Percentiles rank a stretch among this genome's conserved stretches.
These are phyloP conservation scores for Heterodera filipjevi DNA, from an alignment of 2,888 invertebrate species.

Conservation along the genomic window DNA sequence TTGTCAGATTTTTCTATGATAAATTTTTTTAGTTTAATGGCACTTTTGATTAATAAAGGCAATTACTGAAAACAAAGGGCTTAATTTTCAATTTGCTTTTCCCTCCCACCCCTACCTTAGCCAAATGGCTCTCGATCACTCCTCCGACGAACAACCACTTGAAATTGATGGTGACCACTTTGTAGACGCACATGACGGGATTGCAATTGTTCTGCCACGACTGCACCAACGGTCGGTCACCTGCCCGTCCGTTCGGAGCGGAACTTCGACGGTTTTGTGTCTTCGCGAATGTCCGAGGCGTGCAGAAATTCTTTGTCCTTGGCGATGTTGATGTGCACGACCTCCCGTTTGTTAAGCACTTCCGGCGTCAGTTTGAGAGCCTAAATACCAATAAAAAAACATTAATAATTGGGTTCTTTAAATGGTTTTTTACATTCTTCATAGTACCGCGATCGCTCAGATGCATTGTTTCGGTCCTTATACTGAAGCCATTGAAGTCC, in stretches of 20 bases:
- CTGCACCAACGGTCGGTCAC: conserved; percentile 81
- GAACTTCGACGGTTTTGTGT: conserved; percentile 84
- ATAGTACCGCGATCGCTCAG: conserved; percentile 74
- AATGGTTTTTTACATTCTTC: conserved; percentile 78
- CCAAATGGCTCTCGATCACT: conserved; percentile 77
- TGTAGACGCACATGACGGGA: conserved; percentile 92
- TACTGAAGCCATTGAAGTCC: conserved; percentile 87
- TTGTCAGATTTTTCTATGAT: no score
- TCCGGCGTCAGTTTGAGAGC: conserved; percentile 89
- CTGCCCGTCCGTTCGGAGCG: conserved; percentile 89
- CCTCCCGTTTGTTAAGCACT: conserved; percentile 82
- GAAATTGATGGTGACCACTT: conserved; percentile 93
- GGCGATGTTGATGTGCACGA: conserved; percentile 88
- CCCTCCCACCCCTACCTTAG: conserved; percentile 52
- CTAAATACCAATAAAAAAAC: conserved; percentile 70
- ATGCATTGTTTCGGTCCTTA: conserved; percentile 93
- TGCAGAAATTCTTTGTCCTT: conserved; percentile 73
- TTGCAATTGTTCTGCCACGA: conserved; percentile 52
- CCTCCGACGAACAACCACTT: conserved; percentile 95
- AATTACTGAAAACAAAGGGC: conserved; percentile 68
- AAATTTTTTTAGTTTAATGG: no score
- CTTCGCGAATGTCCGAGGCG: conserved; percentile 79
- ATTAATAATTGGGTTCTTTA: no score
- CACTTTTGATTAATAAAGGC: no score
- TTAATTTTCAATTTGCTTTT: no score